These are phyloP conservation scores for Epizoanthus illoricatus DNA, from an alignment of 92 coral and sea anemone species.

Conservation along the genomic window DNA sequence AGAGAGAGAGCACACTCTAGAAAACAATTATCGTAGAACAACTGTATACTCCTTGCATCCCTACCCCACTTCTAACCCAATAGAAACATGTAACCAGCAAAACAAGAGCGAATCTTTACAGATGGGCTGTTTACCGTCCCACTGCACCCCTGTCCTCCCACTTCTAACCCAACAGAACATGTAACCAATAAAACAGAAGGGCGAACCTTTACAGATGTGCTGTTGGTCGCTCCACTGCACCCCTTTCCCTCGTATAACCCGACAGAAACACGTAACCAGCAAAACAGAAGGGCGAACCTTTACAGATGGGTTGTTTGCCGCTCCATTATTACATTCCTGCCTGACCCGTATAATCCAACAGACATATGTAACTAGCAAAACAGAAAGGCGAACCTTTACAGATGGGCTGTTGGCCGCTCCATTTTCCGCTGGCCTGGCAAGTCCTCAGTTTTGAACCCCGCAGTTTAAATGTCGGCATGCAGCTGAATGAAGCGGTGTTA, in stretches of 20 bases:
- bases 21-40: background rate
- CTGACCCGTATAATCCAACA: background rate
- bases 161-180: background rate
- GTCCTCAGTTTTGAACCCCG: slow-evolving; percentile 66
- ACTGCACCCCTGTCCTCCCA: background rate
- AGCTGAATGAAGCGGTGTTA: slow-evolving; percentile 57
- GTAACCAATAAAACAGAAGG: background rate
- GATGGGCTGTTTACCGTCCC: too few relatives aligned
- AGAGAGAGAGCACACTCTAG: background rate
- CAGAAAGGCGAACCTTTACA: slow-evolving; percentile 52
- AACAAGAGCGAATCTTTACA: slow-evolving; percentile 52
- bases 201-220: slow-evolving; percentile 53
- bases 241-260: background rate
- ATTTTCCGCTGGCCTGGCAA: slow-evolving; percentile 77
- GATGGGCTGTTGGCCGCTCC: slow-evolving; percentile 82
- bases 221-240: background rate
- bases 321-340: background rate
- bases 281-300: slow-evolving; percentile 38
- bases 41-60: background rate
- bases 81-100: background rate
- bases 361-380: background rate
- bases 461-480: slow-evolving; percentile 71
- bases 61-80: background rate
- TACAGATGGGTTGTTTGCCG: slow-evolving; percentile 11
- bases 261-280: background rate